Evolutionary conservation across 2,888 invertebrate genomes (phyloP).

Genomic region (Himalopsyche anomala): DNA sequence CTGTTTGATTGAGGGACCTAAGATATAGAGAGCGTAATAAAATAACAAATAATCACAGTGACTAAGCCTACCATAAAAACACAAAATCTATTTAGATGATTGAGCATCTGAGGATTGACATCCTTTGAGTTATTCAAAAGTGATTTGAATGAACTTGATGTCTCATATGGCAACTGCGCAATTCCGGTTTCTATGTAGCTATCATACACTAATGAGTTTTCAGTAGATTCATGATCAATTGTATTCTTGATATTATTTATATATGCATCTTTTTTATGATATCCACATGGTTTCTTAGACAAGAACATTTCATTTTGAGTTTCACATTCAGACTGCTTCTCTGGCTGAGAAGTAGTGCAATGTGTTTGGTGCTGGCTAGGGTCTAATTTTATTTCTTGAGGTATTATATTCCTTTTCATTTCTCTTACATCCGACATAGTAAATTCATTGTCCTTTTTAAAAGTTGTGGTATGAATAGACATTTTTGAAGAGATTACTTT

Average conservation of each 20-base stretch:
- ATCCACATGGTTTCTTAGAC: background rate
- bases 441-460: constrained; percentile 6
- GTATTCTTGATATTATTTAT: constrained; percentile 1
- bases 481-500: background rate
- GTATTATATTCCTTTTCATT: background rate
- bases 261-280: background rate
- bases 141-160: constrained; percentile 41
- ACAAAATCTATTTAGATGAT: constrained; percentile 58
- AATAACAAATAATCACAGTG: background rate
- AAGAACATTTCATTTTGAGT: background rate
- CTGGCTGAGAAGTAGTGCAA: background rate
- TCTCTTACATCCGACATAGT: background rate
- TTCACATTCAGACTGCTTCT: background rate
- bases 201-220: constrained; percentile 43
- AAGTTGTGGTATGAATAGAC: background rate
- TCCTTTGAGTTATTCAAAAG: constrained; percentile 44
- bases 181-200: constrained; percentile 6
- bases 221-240: constrained; percentile 44
- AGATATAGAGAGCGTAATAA: no score
- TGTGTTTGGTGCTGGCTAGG: background rate
- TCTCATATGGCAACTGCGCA: constrained; percentile 41
- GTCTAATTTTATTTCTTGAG: background rate
- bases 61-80: constrained; percentile 58
- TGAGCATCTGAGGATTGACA: constrained; percentile 34
- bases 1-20: no score